Percentiles rank a stretch among this genome's conserved stretches.
Conservation (phyloP, 2,797 vertebrate genomes). For the Microchirus variegatus region DNA sequence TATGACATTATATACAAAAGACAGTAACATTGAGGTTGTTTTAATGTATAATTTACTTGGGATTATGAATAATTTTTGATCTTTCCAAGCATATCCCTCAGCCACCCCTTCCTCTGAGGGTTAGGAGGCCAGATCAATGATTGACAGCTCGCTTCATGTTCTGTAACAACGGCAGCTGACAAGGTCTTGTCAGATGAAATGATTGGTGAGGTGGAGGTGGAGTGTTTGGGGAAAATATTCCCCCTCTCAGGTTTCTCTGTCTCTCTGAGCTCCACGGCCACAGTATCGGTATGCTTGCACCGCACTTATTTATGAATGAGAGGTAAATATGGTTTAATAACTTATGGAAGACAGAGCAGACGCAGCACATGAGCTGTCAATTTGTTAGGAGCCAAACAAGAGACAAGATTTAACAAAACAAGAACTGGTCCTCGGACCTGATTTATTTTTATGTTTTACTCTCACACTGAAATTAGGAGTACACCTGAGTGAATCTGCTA, state of each 20-base stretch:
- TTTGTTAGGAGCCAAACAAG: no score
- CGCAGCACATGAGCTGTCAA: no score
- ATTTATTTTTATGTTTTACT: no score
- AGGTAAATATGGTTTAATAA: constrained; percentile 3
- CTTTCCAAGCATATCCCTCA: constrained; percentile 14
- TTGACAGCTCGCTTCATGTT: constrained; percentile 72
- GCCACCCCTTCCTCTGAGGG: constrained; percentile 22
- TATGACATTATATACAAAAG: constrained; percentile 30
- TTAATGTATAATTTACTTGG: constrained; percentile 53
- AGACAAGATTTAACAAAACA: no score
- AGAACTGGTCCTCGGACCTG: no score
- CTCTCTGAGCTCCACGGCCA: no score
- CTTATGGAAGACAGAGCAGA: no score
- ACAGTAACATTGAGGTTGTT: constrained; percentile 31
- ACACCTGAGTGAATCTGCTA: no score
- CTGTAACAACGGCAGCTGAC: constrained; percentile 69
- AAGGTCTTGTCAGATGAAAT: constrained; percentile 71
- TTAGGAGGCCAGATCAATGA: constrained; percentile 30
- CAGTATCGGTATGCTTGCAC: neutral
- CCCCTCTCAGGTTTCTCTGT: no score
- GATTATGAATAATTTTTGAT: constrained; percentile 56
- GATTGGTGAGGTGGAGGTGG: constrained; percentile 42
- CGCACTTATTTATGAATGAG: constrained; percentile 37
- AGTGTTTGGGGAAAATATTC: constrained; percentile 19
- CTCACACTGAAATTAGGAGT: no score